A percentile compares a stretch with the other conserved stretches of the same genome.
phyloP scores from a whole-genome alignment of 2,888 invertebrate species.

The Luperina nickerlii region DNA sequence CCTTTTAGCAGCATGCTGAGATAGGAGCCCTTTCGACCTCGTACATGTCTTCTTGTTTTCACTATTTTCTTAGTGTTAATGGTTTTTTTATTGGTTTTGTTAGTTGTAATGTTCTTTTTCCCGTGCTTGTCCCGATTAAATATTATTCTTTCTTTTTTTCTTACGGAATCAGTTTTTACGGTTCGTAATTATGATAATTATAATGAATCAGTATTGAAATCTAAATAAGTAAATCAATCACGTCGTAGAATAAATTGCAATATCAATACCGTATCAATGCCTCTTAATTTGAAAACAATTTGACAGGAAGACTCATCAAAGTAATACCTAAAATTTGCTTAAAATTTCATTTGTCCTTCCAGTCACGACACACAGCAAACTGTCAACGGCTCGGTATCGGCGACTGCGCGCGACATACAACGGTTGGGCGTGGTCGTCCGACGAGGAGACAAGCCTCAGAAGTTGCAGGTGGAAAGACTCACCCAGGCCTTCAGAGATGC shows the following conservation, averaged over 20 bases:
- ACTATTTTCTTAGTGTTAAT: too few species aligned
- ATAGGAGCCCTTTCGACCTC: too few species aligned
- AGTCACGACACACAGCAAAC: conserved; percentile 94
- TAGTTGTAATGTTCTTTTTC: too few species aligned
- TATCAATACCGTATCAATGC: background rate
- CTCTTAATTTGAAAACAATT: background rate
- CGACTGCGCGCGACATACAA: conserved; percentile 93
- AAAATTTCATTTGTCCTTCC: conserved; percentile 54
- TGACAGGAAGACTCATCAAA: background rate
- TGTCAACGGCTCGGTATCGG: conserved; percentile 93
- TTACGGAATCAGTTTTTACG: too few species aligned
- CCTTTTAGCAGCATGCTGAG: too few species aligned
- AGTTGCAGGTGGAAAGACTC: conserved; percentile 95
- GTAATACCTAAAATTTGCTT: background rate
- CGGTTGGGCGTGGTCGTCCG: conserved; percentile 93
- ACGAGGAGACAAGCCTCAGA: conserved; percentile 94
- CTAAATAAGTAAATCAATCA: background rate
- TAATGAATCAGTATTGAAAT: too few species aligned
- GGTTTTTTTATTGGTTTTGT: too few species aligned
- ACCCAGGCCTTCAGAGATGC: conserved; percentile 95
- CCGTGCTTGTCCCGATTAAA: too few species aligned
- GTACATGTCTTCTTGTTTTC: too few species aligned
- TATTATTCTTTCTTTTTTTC: too few species aligned
- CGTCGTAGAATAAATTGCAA: background rate
- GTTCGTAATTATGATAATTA: too few species aligned